phyloP scores from a whole-genome alignment of 2,113 vertebrate species.

The Actinemys pallida region DNA sequence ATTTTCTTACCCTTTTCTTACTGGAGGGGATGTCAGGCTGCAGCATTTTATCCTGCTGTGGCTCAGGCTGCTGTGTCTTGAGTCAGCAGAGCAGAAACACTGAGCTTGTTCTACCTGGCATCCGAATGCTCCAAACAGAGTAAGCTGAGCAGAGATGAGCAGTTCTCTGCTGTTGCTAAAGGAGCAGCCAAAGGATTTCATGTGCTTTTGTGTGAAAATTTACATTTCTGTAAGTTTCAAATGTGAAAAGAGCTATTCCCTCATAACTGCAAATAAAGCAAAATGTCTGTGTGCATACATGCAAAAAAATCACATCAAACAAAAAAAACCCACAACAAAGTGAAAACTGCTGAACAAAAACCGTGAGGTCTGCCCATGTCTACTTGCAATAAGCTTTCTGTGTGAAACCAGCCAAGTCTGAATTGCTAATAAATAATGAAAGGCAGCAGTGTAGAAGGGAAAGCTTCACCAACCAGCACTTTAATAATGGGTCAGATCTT shows the following conservation, averaged over 20 bases:
- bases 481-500: neutral
- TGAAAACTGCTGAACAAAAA: constrained; percentile 19
- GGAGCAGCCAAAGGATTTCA: neutral
- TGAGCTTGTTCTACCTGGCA: neutral
- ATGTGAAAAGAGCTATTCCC: neutral
- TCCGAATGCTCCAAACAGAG: neutral
- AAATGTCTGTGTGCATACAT: neutral
- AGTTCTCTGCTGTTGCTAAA: neutral
- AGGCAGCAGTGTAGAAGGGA: neutral
- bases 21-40: neutral
- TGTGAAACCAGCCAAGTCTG: constrained; percentile 12
- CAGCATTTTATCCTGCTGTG: neutral
- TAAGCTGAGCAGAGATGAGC: accelerated
- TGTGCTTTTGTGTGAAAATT: neutral
- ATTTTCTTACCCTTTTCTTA: neutral
- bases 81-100: neutral
- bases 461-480: neutral
- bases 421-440: neutral
- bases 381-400: neutral
- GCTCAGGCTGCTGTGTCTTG: neutral
- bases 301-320: neutral
- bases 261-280: neutral
- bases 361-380: neutral
- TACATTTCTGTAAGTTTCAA: neutral
- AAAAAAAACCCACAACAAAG: neutral